Base-by-base conservation (phyloP, 2,113 vertebrate species). In the Corythaeola cristata region DNA sequence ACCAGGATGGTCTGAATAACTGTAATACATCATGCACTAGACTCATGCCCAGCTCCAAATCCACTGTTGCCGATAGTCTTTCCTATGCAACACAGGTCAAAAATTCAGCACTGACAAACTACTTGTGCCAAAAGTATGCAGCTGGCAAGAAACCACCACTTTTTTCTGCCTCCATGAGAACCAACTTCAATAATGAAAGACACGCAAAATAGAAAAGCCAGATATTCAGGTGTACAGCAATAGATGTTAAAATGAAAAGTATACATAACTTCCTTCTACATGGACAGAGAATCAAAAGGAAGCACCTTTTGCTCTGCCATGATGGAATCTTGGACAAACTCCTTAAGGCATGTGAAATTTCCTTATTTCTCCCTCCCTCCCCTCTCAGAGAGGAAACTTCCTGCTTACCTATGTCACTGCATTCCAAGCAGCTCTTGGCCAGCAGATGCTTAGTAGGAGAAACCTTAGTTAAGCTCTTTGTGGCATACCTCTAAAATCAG, bases 241-340 rank as follows among this genome's bases (percentile, higher is more conserved):
- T 2, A 55, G 11, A 80, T 39, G 45, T 23, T 56, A 64, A 73
- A 72, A 60, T 13, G 2, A 72, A 73, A 84, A 69, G 16, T 24
- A 76, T 2, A 3, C 33, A 91, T 20, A n/a, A 50, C 8, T 69
- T 74, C 8, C 18, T 66, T 52, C 1, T 0, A 76, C 73, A 26
- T 28, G 10, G 55, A 64, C 76, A 72, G 12, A 91, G 60, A 84
- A 66, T 3, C 12, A 73, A 47, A 60, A 15, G 67, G 26, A 77
- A 69, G 3, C 18, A 27, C 28, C 2, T 15, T 84, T 47, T 74
- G 15, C 49, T 91, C 24, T 50, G 8, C 16, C 24, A 28, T 30
- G 11, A 96, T 74, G 44, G 59, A 88, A 26, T 90, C 30, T 85
- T 84, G 89, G 78, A 92, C 71, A 91, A 92, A 96, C 82, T 96